Conservation (phyloP, 1,140 invertebrate genomes). For the Musca domestica region DNA sequence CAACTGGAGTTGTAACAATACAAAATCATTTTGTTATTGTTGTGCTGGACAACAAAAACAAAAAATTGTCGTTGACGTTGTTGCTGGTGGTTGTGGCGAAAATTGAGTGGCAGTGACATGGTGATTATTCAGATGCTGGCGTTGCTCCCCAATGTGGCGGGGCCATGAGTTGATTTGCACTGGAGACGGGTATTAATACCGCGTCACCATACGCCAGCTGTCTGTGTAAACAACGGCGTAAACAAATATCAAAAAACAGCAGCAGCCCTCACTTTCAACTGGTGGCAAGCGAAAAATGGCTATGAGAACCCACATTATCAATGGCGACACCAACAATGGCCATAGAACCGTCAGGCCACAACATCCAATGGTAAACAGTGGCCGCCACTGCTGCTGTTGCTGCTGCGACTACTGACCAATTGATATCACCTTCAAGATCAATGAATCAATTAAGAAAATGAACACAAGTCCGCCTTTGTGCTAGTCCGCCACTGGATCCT, state of each 20-base stretch:
- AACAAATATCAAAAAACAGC: constrained; percentile 2
- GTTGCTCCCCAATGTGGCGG: too few species aligned
- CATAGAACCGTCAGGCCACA: too few species aligned
- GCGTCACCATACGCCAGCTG: constrained; percentile 21
- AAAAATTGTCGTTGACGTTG: too few species aligned
- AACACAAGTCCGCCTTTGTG: constrained; percentile 18
- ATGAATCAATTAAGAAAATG: constrained; percentile 25
- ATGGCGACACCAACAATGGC: too few species aligned
- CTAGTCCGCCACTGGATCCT: background rate
- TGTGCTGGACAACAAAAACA: too few species aligned
- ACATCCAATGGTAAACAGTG: background rate
- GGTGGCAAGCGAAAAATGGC: background rate
- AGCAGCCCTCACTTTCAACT: background rate
- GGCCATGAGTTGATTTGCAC: too few species aligned
- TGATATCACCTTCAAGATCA: constrained; percentile 25
- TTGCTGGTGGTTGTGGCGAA: too few species aligned
- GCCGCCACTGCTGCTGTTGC: background rate
- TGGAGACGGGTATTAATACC: background rate
- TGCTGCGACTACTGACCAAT: constrained; percentile 6
- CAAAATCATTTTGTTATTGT: too few species aligned
- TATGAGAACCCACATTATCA: background rate
- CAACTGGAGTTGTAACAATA: too few species aligned
- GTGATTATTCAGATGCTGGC: too few species aligned
- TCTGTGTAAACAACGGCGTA: constrained; percentile 23
- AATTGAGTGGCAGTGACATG: too few species aligned